Percentiles rank a stretch among this genome's conserved stretches.
phyloP scores from a whole-genome alignment of 2,113 vertebrate species.

The Gymnocephalus cernua region DNA sequence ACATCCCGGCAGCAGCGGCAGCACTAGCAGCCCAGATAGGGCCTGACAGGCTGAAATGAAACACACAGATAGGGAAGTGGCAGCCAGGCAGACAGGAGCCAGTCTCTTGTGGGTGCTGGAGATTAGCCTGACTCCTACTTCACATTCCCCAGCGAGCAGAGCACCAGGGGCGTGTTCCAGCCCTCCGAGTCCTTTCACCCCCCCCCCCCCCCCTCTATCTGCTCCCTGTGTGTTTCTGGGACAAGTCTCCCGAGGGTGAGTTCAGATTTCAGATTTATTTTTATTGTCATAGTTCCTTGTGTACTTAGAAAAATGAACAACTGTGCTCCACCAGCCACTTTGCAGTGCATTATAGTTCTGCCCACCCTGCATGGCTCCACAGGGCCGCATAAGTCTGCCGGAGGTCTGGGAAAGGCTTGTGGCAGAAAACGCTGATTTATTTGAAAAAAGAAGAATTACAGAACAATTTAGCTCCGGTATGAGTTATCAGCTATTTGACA shows the following conservation, averaged over 20 bases:
- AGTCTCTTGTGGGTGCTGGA: constrained; percentile 85
- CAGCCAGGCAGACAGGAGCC: constrained; percentile 91
- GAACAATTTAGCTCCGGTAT: not conserved
- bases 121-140: constrained; percentile 91
- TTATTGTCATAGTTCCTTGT: no score
- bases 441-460: no score
- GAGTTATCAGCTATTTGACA: constrained; percentile 7
- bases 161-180: constrained; percentile 37
- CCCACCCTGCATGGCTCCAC: not conserved
- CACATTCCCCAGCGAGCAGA: constrained; percentile 88
- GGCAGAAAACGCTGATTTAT: no score
- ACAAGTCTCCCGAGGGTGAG: constrained; percentile 14
- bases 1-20: constrained; percentile 48
- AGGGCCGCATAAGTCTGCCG: not conserved
- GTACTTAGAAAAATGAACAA: no score
- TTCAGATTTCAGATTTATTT: no score
- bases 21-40: constrained; percentile 83
- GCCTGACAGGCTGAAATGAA: constrained; percentile 92
- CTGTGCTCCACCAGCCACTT: no score
- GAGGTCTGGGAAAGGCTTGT: constrained; percentile 11
- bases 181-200: constrained; percentile 20
- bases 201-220: constrained; percentile 33
- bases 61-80: constrained; percentile 89
- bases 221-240: constrained; percentile 9
- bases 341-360: no score